Conservation (phyloP, 2,113 vertebrate species). For the Cyprinodon tularosa region DNA sequence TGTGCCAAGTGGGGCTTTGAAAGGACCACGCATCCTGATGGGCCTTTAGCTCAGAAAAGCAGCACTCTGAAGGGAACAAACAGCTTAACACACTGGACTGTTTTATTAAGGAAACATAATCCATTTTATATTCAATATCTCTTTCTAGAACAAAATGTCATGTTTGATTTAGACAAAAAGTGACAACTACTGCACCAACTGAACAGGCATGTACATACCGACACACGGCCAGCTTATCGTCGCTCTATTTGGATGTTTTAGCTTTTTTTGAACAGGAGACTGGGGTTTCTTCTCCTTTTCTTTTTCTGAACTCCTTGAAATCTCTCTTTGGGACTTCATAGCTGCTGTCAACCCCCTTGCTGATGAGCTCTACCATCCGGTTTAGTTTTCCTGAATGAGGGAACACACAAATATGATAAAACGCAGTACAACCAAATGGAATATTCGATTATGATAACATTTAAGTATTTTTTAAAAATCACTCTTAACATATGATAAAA, state of each 20-base stretch:
- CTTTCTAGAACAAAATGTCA: background rate
- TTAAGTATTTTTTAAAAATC: no score
- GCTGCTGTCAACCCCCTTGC: slow-evolving; percentile 84
- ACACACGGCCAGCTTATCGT: slow-evolving; percentile 86
- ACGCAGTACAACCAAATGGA: no score
- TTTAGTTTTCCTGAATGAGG: slow-evolving; percentile 86
- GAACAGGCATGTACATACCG: slow-evolving; percentile 72
- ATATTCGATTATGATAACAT: no score
- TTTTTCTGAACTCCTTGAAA: slow-evolving; percentile 85
- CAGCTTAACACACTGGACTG: background rate
- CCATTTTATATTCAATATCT: background rate
- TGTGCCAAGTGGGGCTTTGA: slow-evolving; percentile 93
- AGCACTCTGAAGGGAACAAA: slow-evolving; percentile 81
- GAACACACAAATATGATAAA: slow-evolving; percentile 23
- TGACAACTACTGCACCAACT: slow-evolving; percentile 72
- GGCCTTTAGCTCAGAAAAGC: slow-evolving; percentile 91
- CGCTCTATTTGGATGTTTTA: slow-evolving; percentile 83
- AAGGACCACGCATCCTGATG: slow-evolving; percentile 97
- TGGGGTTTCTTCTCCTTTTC: slow-evolving; percentile 86
- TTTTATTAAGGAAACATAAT: background rate
- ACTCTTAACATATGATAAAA: no score
- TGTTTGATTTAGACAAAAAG: background rate
- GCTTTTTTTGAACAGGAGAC: slow-evolving; percentile 83
- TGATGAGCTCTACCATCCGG: slow-evolving; percentile 82
- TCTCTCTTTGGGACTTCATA: slow-evolving; percentile 86